phyloP scores from a whole-genome alignment of 2,113 vertebrate genomes.

The Podiceps cristatus region DNA sequence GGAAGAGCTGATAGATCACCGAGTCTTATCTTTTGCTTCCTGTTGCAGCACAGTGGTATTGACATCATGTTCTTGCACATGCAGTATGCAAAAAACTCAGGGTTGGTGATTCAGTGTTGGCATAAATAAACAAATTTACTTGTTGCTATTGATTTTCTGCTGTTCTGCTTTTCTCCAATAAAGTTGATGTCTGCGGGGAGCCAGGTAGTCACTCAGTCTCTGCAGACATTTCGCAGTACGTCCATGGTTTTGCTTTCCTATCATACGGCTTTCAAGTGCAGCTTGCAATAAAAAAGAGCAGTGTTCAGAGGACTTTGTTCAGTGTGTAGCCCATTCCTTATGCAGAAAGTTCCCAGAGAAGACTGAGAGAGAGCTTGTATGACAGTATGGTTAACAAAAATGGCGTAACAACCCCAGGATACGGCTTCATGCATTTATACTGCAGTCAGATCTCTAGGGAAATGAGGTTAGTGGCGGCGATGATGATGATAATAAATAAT shows the following conservation, averaged over 20 bases:
- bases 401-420: neutral
- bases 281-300: neutral
- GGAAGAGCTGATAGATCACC: conserved; percentile 49
- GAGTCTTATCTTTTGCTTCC: conserved; percentile 52
- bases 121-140: neutral
- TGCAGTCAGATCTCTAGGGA: conserved; percentile 21
- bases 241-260: neutral
- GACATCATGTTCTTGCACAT: conserved; percentile 56
- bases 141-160: conserved; percentile 15
- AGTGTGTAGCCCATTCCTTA: neutral
- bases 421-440: neutral
- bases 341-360: neutral
- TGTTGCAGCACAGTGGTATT: conserved; percentile 19
- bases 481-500: conserved; percentile 48
- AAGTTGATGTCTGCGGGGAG: neutral
- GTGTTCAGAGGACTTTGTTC: neutral
- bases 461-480: conserved; percentile 9
- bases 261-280: neutral
- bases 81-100: neutral
- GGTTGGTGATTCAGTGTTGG: neutral
- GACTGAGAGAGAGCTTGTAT: neutral
- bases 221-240: neutral
- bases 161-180: neutral
- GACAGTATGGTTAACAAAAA: neutral
- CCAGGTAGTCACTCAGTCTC: neutral